Evolutionary conservation across 2,113 vertebrate species (phyloP).

Genomic region (Amblyornis subalaris): DNA sequence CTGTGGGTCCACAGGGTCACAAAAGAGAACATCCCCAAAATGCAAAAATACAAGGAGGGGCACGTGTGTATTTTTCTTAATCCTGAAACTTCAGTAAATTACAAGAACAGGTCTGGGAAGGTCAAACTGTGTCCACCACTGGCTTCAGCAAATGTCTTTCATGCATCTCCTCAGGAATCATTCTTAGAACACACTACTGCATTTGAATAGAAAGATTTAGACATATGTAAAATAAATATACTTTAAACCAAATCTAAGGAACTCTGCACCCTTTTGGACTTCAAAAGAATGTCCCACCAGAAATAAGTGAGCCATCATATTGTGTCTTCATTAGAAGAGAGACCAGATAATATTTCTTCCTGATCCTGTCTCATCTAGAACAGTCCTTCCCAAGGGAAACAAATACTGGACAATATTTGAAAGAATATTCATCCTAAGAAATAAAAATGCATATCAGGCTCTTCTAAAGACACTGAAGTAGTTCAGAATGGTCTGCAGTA

Average conservation of each 20-base stretch:
- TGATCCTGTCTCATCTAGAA: background rate
- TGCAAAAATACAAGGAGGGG: rapidly evolving
- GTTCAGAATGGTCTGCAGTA: background rate
- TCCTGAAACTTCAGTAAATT: background rate
- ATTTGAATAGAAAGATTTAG: background rate
- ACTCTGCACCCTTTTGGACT: background rate
- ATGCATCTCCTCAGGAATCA: background rate
- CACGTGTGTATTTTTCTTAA: background rate
- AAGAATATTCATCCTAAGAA: background rate
- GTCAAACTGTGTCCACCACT: background rate
- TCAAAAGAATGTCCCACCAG: background rate
- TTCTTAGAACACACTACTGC: background rate
- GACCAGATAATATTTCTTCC: background rate
- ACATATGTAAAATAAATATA: background rate
- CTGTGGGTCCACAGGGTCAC: background rate
- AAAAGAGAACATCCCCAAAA: background rate
- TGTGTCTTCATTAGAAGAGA: background rate
- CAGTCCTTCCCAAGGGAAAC: background rate
- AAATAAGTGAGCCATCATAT: background rate
- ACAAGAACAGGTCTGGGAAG: background rate
- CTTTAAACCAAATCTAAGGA: background rate
- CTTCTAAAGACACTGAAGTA: background rate
- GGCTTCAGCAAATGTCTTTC: background rate
- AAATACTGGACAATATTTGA: background rate
- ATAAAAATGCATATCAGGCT: background rate